Evolutionary conservation across 2,888 invertebrate species (phyloP), one percentile per base, ranked within the genome.

Genomic region (Lithophane semibrunnea): DNA sequence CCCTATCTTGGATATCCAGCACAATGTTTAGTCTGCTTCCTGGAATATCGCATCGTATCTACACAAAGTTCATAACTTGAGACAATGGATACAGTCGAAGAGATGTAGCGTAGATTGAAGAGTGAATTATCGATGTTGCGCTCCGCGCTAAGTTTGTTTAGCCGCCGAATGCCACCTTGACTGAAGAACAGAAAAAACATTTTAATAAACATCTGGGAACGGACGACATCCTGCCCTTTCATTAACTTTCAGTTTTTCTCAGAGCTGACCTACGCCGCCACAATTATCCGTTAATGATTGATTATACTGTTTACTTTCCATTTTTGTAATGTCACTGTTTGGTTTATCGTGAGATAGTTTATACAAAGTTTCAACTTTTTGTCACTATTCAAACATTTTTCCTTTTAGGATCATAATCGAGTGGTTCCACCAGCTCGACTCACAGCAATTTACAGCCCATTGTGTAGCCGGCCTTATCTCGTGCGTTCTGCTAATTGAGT

Each of bases 71-170:
- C 16, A 18, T 47, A 18, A 56, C 60, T 44, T 29, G 24, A 61
- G 71, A 75, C 81, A 92, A 90, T 95, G 96, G 94, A 94, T 93
- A 95, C 94, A 90, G 81, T 74, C 72, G 78, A 78, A 67, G 84
- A 91, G 88, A 92, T 90, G 90, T 91, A 91, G 89, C 88, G 90
- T 91, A 93, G 93, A 94, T 94, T 93, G 94, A 94, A 92, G 93
- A 95, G 93, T 93, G 94, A 95, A 96, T 96, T 95, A 96, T 94
- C 93, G 94, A 95, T 95, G 95, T 93, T 92, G 93, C 95, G 95
- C 94, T 94, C 92, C 89, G 88, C 91, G 90, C 91, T 86, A 89
- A 95, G 96, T 96, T 96, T 95, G 93, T 95, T 93, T 95, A 95
- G 94, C 91, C 90, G 92, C 88, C 91, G 90, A 91, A 92, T 91